Evolutionary conservation across 2,797 vertebrate species (phyloP), one percentile per base, ranked within the genome.

Genomic region (Paedocypris micromegethes): DNA sequence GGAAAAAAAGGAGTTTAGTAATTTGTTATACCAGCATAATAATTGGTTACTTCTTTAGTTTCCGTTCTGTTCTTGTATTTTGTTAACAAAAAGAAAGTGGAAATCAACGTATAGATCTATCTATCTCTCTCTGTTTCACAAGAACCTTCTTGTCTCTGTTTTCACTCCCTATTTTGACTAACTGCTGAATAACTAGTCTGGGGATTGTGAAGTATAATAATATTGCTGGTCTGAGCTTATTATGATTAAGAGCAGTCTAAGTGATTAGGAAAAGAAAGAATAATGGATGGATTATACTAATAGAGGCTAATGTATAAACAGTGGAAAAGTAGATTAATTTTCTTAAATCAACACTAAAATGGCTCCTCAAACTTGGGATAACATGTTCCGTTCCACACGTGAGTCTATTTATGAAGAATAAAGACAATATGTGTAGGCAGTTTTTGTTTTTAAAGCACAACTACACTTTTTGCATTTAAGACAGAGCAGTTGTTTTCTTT

Each of bases 271-370:
- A 44, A 56, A 59, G 53, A 56, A 70, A 70, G 68, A 70, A 63
- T 63, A 70, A 70, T 63, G 45, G 41, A 37, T 42, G 68, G 68
- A 70, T 70, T 63, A 70, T 5, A 9, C 68, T 70, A 63, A 70
- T 70, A 70, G 52, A 56, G 48, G 40, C 45, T 70, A 57, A 62
- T 61, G 51, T 68, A 60, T 49, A 69, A 70, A 63, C 52, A 55
- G 53, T 41, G 23, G 68, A 41, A 70, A 57, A 62, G 41, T 70
- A 63, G 5, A 63, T 70, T 63, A 9, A 70, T 70, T 55, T 57
- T 9, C 43, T 39, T 2, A n/a, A 41, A 52, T 58, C 60, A 51
- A 51, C 40, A 55, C 58, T 55, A 39, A 57, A 57, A 70, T 9
- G 38, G 47, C 53, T 56, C 40, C 50, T 5, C 46, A 8, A 45